Evolutionary conservation across 2,797 vertebrate species (phyloP).

Genomic region (Phyllotis vaccarum): DNA sequence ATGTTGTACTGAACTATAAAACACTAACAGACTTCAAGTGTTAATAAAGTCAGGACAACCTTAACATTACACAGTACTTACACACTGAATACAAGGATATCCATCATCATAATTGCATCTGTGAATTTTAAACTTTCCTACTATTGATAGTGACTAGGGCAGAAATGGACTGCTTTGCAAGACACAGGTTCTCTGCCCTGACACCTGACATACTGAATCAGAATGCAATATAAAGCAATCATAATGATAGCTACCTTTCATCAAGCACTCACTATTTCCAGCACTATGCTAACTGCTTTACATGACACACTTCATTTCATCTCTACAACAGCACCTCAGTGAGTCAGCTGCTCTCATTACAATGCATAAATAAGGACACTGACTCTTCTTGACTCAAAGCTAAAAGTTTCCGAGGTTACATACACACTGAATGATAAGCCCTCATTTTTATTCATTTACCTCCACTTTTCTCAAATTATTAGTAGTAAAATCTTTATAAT

Average conservation of each 20-base stretch:
- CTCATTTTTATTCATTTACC: slow-evolving; percentile 35
- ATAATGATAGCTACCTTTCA: neutral
- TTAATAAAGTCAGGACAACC: slow-evolving; percentile 34
- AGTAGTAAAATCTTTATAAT: neutral
- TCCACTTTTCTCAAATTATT: slow-evolving; percentile 40
- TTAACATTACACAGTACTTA: neutral
- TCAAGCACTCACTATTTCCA: neutral
- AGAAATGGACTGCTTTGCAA: neutral
- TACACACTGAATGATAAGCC: neutral
- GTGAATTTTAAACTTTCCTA: slow-evolving; percentile 23
- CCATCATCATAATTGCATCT: neutral
- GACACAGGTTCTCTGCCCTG: neutral
- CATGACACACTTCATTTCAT: neutral
- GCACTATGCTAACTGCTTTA: neutral
- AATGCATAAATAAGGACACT: neutral
- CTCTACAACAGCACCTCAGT: neutral
- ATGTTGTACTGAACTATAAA: slow-evolving; percentile 22
- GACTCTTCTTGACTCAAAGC: slow-evolving; percentile 35
- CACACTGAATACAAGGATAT: neutral
- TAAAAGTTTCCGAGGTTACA: neutral
- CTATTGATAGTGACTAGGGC: neutral
- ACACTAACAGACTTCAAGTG: slow-evolving; percentile 29
- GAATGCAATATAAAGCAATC: neutral
- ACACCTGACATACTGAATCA: neutral
- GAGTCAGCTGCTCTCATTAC: neutral